Evolutionary conservation across 2,113 vertebrate genomes (phyloP).

Genomic region (Microcebus jonahi): DNA sequence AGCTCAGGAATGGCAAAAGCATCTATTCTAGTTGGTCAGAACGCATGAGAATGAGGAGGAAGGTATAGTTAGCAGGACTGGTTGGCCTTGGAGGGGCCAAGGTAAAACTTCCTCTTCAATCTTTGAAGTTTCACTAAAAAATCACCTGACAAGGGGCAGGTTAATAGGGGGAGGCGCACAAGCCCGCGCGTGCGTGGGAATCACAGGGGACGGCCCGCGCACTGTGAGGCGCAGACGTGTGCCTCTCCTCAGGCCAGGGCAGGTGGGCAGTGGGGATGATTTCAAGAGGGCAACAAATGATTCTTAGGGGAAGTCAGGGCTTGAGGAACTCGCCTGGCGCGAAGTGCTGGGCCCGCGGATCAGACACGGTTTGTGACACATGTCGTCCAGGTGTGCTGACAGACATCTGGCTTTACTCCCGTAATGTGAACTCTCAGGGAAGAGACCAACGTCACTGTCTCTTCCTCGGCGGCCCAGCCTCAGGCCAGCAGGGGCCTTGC

Average conservation of each 20-base stretch:
- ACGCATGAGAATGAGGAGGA: neutral
- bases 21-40: neutral
- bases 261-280: neutral
- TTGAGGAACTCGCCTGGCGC: neutral
- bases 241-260: neutral
- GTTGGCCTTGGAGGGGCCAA: neutral
- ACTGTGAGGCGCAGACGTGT: neutral
- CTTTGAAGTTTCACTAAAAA: neutral
- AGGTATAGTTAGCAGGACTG: accelerated
- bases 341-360: neutral
- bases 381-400: neutral
- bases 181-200: neutral
- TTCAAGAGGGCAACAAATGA: neutral
- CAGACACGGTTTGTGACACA: neutral
- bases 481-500: neutral
- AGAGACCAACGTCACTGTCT: no score
- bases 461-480: no score
- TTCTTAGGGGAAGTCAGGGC: neutral
- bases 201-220: neutral
- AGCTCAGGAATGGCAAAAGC: neutral
- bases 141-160: neutral
- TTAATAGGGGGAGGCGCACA: neutral
- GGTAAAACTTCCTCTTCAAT: neutral
- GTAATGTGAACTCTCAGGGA: neutral
- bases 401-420: neutral